These are phyloP conservation scores for Cataglyphis altisquamis DNA, from an alignment of 2,888 invertebrate genomes.

Conservation along the genomic window DNA sequence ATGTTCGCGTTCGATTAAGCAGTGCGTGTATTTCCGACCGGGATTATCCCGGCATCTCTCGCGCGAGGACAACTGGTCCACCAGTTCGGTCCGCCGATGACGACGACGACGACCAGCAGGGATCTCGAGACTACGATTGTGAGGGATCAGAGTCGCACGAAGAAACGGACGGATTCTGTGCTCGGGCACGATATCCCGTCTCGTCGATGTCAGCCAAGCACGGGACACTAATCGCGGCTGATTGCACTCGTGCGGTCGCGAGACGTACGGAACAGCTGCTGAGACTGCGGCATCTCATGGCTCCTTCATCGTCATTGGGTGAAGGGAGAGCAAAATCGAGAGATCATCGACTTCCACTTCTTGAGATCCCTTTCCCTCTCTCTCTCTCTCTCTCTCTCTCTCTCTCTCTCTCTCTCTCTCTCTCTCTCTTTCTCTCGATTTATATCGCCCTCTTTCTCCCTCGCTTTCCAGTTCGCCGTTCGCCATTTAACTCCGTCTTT, in stretches of 20 bases:
- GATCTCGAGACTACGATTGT: slow-evolving; percentile 12
- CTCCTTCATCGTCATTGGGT: slow-evolving; percentile 79
- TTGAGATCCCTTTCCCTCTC: slow-evolving; percentile 55
- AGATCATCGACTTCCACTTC: slow-evolving; percentile 81
- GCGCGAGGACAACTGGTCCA: slow-evolving; percentile 51
- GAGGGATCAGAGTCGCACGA: background rate
- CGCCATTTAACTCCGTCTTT: slow-evolving; percentile 51
- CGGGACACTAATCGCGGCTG: slow-evolving; percentile 42
- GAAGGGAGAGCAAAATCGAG: slow-evolving; percentile 79
- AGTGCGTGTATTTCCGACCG: slow-evolving; percentile 3
- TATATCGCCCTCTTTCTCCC: slow-evolving; percentile 35
- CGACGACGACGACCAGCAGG: slow-evolving; percentile 18
- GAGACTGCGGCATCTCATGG: slow-evolving; percentile 78
- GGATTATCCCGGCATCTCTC: slow-evolving; percentile 24
- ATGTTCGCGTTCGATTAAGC: slow-evolving; percentile 28
- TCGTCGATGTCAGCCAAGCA: background rate
- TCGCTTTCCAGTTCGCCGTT: slow-evolving; percentile 13
- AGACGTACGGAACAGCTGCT: slow-evolving; percentile 77
- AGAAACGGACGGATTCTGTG: background rate
- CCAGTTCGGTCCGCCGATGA: slow-evolving; percentile 11
- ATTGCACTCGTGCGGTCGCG: slow-evolving; percentile 65
- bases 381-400: slow-evolving; percentile 23
- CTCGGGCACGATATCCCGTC: background rate
- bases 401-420: slow-evolving; percentile 4
- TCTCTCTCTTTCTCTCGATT: slow-evolving; percentile 22